A percentile compares a stretch with the other conserved stretches of the same genome.
Conservation (phyloP, 2,113 vertebrate genomes). For the Sphyrna mokarran region DNA sequence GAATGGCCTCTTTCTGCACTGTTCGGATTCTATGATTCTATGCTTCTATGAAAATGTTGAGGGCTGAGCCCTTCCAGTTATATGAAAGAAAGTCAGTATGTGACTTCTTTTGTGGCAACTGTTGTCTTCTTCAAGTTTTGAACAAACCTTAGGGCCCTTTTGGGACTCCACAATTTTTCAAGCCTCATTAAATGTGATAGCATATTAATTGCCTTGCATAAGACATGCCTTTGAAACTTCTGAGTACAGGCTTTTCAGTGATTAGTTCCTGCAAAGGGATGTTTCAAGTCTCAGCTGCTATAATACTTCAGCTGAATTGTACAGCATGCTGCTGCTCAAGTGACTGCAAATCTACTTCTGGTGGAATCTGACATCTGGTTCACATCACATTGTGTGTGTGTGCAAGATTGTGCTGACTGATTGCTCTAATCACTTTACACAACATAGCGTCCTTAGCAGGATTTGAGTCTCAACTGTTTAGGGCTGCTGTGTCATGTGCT, state of each 20-base stretch:
- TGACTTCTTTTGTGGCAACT: neutral
- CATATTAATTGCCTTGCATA: neutral
- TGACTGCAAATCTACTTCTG: slow-evolving; percentile 28
- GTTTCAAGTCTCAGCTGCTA: slow-evolving; percentile 29
- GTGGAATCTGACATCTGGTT: slow-evolving; percentile 28
- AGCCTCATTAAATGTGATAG: slow-evolving; percentile 1
- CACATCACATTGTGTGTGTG: slow-evolving; percentile 15
- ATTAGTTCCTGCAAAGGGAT: slow-evolving; percentile 11
- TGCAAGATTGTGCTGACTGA: slow-evolving; percentile 24
- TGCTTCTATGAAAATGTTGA: too few species aligned
- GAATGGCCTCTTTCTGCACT: too few species aligned
- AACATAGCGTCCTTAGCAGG: neutral
- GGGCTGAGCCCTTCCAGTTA: neutral
- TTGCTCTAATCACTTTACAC: slow-evolving; percentile 24
- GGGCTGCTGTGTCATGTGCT: slow-evolving; percentile 5
- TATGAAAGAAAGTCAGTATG: neutral
- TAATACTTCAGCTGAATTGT: slow-evolving; percentile 27
- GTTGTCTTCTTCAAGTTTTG: neutral
- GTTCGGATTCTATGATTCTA: too few species aligned
- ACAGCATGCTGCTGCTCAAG: slow-evolving; percentile 25
- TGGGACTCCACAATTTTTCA: neutral
- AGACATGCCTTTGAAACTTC: neutral
- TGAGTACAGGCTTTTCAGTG: slow-evolving; percentile 2
- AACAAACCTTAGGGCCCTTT: neutral
- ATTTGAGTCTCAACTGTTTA: slow-evolving; percentile 27